A percentile compares a stretch with the other conserved stretches of the same genome.
Evolutionary conservation across 2,888 invertebrate species (phyloP).

Genomic region (Himalopsyche japonica): DNA sequence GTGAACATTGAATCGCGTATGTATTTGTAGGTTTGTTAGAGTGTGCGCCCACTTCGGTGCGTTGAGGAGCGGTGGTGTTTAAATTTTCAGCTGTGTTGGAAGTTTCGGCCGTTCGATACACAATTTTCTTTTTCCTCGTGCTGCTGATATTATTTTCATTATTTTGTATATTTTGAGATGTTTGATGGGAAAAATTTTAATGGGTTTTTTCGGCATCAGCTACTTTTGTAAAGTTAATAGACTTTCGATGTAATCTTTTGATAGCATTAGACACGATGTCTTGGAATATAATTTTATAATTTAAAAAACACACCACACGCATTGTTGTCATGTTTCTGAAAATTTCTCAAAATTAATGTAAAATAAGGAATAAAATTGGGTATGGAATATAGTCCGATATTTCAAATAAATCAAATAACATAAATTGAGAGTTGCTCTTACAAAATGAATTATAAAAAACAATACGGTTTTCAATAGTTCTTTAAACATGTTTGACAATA

Average conservation of each 20-base stretch:
- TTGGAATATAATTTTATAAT: background rate
- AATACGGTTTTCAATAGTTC: too few species aligned
- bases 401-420: too few species aligned
- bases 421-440: too few species aligned
- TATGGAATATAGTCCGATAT: too few species aligned
- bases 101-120: constrained; percentile 15
- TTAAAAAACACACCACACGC: background rate
- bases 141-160: background rate
- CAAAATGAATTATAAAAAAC: too few species aligned
- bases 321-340: too few species aligned
- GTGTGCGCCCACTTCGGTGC: background rate
- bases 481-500: too few species aligned
- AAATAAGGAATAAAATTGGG: too few species aligned
- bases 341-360: too few species aligned
- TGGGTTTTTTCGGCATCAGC: background rate
- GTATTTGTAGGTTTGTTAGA: background rate
- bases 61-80: background rate
- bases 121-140: background rate
- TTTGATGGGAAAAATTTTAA: background rate
- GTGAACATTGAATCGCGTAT: background rate
- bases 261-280: background rate
- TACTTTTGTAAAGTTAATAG: constrained; percentile 12
- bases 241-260: constrained; percentile 14
- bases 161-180: background rate
- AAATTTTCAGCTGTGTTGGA: constrained; percentile 3